Percentiles rank a stretch among this genome's conserved stretches.
Conservation (phyloP, 2,797 vertebrate species). For the Mormyrops attenuatus region DNA sequence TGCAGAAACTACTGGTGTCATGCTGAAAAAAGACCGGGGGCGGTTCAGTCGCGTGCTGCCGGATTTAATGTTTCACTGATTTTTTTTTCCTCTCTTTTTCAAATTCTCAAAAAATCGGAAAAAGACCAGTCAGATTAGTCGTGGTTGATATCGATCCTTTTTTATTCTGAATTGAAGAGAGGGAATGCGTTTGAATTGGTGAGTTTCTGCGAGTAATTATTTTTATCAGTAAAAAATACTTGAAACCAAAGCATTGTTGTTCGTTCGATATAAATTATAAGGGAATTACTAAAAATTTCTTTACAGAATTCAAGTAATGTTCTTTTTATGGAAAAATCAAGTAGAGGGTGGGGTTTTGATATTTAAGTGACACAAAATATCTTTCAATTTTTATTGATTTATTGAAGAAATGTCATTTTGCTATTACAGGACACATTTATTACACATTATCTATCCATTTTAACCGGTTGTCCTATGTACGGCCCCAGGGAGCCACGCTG, state of each 20-base stretch:
- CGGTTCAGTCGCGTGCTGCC: constrained; percentile 24
- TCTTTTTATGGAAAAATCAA: neutral
- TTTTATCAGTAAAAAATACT: neutral
- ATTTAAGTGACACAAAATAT: neutral
- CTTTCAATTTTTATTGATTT: neutral
- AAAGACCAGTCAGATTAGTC: neutral
- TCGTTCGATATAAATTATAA: neutral
- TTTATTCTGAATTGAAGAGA: neutral
- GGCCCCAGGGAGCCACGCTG: neutral
- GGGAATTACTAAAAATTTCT: neutral
- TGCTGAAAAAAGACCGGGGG: constrained; percentile 23
- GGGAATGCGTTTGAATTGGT: neutral
- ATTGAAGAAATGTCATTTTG: neutral
- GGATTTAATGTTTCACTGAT: neutral
- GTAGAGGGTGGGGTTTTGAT: neutral
- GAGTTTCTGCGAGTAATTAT: neutral
- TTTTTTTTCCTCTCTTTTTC: neutral
- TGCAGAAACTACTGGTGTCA: constrained; percentile 30
- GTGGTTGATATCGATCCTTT: neutral
- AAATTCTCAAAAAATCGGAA: neutral
- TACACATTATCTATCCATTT: neutral
- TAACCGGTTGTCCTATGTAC: neutral
- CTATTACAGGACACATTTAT: neutral
- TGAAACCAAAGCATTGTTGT: neutral
- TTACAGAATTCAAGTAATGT: neutral